Conservation (phyloP, 1,140 invertebrate species). For the Harpegnathos saltator region DNA sequence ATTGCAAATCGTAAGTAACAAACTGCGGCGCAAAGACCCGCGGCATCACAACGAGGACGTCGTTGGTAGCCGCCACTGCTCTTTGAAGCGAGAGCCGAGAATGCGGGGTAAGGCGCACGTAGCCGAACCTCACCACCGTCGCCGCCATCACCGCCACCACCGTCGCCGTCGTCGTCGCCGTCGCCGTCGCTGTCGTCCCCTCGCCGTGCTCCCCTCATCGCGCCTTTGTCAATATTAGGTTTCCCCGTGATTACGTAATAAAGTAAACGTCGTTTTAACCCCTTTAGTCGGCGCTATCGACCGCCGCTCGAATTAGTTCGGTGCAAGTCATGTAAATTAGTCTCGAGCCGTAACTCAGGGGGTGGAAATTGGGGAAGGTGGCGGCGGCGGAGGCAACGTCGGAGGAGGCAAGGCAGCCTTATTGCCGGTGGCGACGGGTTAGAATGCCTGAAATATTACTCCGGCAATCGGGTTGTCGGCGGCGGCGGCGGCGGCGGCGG, state of each 20-base stretch:
- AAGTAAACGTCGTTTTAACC: conserved; percentile 74
- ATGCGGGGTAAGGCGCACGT: neutral
- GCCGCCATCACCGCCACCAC: neutral
- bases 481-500: neutral
- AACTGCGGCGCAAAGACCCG: conserved; percentile 54
- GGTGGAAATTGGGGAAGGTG: conserved; percentile 53
- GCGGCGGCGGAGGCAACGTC: neutral
- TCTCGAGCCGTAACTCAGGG: conserved; percentile 63
- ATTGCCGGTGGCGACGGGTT: conserved; percentile 60
- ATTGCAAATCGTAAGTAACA: conserved; percentile 64
- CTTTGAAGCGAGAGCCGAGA: conserved; percentile 47
- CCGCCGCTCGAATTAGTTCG: conserved; percentile 70
- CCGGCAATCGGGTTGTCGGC: conserved; percentile 37
- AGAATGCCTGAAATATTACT: conserved; percentile 71
- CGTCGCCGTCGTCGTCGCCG: neutral
- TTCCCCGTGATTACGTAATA: conserved; percentile 73
- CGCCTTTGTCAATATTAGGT: conserved; percentile 68
- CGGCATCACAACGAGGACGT: conserved; percentile 40
- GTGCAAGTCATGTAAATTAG: conserved; percentile 75
- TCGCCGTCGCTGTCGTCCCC: neutral
- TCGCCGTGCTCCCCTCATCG: conserved; percentile 7
- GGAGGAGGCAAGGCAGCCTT: conserved; percentile 37
- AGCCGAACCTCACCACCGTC: neutral
- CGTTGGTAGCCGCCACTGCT: neutral
- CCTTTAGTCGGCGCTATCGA: conserved; percentile 68